Evolutionary conservation across 2,888 invertebrate species (phyloP).

Genomic region (Phaonia tiefii): DNA sequence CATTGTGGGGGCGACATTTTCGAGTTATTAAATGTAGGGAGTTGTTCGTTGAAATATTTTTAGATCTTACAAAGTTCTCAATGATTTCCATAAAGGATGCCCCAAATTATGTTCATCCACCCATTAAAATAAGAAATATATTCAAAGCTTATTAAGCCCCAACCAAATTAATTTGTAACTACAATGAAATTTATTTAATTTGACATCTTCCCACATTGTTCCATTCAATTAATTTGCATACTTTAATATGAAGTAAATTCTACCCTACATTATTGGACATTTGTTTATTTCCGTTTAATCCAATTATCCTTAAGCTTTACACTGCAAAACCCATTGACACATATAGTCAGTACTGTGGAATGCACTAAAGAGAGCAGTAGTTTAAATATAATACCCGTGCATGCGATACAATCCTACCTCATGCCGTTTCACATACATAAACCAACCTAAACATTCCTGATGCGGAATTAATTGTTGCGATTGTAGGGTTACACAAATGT

Average conservation of each 20-base stretch:
- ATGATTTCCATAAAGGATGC: no score
- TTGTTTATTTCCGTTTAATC: conserved; percentile 16
- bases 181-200: no score
- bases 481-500: conserved; percentile 4
- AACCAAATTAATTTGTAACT: no score
- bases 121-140: no score
- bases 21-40: no score
- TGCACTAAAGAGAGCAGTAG: neutral
- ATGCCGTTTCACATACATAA: neutral
- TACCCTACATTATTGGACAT: neutral
- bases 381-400: neutral
- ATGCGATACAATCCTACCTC: neutral
- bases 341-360: conserved; percentile 32
- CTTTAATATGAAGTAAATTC: neutral
- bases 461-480: neutral
- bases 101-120: no score
- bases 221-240: conserved; percentile 49
- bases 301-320: conserved; percentile 25
- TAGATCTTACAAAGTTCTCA: no score
- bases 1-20: no score
- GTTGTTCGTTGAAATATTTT: no score
- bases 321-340: conserved; percentile 47
- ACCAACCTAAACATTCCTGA: neutral
- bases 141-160: neutral
- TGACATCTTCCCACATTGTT: neutral